phyloP scores from a whole-genome alignment of 2,888 invertebrate species.

The Hirtodrosophila duncani region DNA sequence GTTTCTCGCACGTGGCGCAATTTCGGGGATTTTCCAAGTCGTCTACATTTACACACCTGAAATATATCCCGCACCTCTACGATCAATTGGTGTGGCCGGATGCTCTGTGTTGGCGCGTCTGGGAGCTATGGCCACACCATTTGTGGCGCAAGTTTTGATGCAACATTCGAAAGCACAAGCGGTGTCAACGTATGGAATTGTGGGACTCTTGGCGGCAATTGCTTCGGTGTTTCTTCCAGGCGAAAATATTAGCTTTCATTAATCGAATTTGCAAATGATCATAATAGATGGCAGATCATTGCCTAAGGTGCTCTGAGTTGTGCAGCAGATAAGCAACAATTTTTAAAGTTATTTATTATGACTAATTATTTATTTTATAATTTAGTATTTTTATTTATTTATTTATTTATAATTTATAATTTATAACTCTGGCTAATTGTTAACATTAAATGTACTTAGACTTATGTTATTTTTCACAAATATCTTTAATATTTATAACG shows the following conservation, averaged over 20 bases:
- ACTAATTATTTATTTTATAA: too few species aligned
- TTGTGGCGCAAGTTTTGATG: slow-evolving; percentile 37
- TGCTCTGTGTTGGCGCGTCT: slow-evolving; percentile 28
- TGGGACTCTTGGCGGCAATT: slow-evolving; percentile 31
- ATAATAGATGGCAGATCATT: too few species aligned
- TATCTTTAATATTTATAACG: too few species aligned
- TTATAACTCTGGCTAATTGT: too few species aligned
- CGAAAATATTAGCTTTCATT: slow-evolving; percentile 30
- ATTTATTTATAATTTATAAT: too few species aligned
- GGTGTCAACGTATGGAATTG: slow-evolving; percentile 27
- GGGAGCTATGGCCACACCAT: slow-evolving; percentile 36
- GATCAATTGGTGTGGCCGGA: slow-evolving; percentile 87
- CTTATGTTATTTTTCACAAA: too few species aligned
- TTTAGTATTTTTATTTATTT: too few species aligned
- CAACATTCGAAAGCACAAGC: slow-evolving; percentile 28
- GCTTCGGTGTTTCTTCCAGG: slow-evolving; percentile 28
- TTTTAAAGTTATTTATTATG: too few species aligned
- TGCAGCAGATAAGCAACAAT: too few species aligned
- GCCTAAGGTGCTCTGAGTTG: too few species aligned
- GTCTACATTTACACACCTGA: slow-evolving; percentile 97
- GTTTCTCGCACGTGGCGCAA: slow-evolving; percentile 92
- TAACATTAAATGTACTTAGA: too few species aligned
- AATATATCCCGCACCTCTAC: slow-evolving; percentile 92
- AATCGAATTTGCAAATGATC: neutral
- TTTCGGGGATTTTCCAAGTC: slow-evolving; percentile 95